Base-by-base conservation (phyloP, 2,113 vertebrate genomes). In the Morone chrysops region DNA sequence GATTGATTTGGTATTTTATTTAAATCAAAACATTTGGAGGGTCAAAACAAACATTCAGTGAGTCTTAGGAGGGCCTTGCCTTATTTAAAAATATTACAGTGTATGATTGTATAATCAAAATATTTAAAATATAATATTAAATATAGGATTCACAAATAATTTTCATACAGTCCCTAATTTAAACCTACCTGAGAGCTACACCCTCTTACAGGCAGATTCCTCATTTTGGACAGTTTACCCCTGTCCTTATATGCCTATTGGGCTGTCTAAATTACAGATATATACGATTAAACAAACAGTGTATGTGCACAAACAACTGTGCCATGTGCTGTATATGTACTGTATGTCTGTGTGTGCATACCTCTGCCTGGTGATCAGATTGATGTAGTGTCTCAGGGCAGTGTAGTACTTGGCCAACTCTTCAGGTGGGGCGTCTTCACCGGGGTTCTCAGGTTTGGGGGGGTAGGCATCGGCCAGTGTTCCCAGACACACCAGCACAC, bases 331-430 rank as follows among this genome's bases (percentile, higher is more conserved):
- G 14, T 7, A 7, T 11, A 38, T 54, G 38, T 45, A 7, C 22
- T 43, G 48, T 9, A 6, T 13, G 50, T 11, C 0, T 17, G 8
- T 68, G 41, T 36, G 31, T 31, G 5, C 92, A 87, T 92, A 98
- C 97, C 97, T 95, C 93, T 98, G 97, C 90, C 97, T 93, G 20
- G 97, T 98, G 92, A 98, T 96, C 89, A 97, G 94, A 87, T 99
- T 98, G 94, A 99, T 97, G 94, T 98, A 98, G 94, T 98, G 97
- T 89, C 97, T 96, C 17, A 99, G 94, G 2, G 96, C 97, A 0
- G 96, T 95, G 88, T 97, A 96, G 90, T 98, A 98, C 88, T 95
- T 95, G 80, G 94, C 96, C 92, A 98, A 90, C 82, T 98, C 97
- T 72, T 97, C 97, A 0, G 96, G 96, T 0, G 97, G 93, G 2